These are phyloP conservation scores for Teleiodes luculella DNA, from an alignment of 2,888 invertebrate species.

Conservation along the genomic window DNA sequence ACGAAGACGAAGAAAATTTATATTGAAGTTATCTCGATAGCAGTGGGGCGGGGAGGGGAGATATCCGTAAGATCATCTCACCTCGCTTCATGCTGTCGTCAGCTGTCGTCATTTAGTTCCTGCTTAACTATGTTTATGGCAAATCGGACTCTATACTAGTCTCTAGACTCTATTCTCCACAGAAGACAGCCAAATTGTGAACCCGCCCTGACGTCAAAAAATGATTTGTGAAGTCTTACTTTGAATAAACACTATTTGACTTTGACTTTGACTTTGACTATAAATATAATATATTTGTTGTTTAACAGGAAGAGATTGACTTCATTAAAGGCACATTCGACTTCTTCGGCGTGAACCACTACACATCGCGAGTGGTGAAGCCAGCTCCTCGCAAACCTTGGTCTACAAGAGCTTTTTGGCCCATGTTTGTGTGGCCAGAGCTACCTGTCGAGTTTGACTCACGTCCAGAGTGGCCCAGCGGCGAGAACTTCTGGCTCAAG, in stretches of 20 bases:
- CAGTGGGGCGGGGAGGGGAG: too few species aligned
- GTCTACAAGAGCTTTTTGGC: neutral
- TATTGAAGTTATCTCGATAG: too few species aligned
- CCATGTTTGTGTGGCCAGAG: neutral
- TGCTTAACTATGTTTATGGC: neutral
- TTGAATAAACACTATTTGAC: too few species aligned
- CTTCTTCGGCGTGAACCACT: constrained; percentile 72
- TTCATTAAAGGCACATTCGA: constrained; percentile 60
- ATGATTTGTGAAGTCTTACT: too few species aligned
- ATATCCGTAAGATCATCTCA: too few species aligned
- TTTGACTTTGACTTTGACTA: too few species aligned
- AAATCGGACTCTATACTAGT: neutral
- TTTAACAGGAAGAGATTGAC: neutral
- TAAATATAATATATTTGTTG: neutral
- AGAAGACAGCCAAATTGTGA: too few species aligned
- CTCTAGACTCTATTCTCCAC: too few species aligned
- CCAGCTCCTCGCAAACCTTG: neutral
- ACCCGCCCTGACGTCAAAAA: too few species aligned
- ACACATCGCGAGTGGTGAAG: constrained; percentile 42
- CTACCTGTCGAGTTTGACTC: neutral
- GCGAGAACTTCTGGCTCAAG: neutral
- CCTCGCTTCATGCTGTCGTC: too few species aligned
- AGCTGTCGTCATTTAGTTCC: neutral
- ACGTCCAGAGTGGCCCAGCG: neutral
- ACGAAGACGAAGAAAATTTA: too few species aligned